Evolutionary conservation across 2,113 vertebrate species (phyloP), one percentile per base, ranked within the genome.

Genomic region (Scolopax mira): DNA sequence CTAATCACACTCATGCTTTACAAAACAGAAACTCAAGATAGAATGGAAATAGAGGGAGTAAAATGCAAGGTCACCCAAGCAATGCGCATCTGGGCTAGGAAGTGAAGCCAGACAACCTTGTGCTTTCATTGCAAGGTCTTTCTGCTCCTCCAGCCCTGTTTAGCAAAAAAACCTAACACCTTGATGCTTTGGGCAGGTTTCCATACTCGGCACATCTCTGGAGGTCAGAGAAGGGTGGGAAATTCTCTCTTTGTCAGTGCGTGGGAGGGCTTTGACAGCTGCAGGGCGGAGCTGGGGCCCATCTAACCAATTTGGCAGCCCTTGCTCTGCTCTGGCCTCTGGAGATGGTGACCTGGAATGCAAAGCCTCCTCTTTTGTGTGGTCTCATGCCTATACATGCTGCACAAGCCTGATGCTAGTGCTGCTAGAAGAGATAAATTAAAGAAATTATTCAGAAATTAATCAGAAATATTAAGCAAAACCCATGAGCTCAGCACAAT

Each of bases 221-320:
- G 93, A 94, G 90, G 51, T 93, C 89, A 94, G 73, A 49, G 85
- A 72, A 74, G 93, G 85, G 85, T 96, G 96, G 93, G 95, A 97
- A 96, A 91, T 72, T 94, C 60, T 85, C 10, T 0, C 49, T 81
- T 58, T 84, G 91, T 87, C 85, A 72, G 79, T 46, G 51, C 1
- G 93, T 96, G 89, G 84, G 91, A 91, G 61, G 83, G 70, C 35
- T 94, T 86, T 88, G 85, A 89, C 96, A 97, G 90, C 92, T 92
- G 93, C 81, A 85, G 80, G 91, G 93, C 2, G 70, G 93, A 89
- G 80, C 74, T 95, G 94, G 66, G 88, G 77, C 86, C 87, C 85
- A 55, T 94, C 55, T 90, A 15, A 79, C 55, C 70, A 21, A 1
- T 74, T 93, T 97, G 94, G 94, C 96, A 97, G 79, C 55, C 15